A percentile compares a stretch with the other conserved stretches of the same genome.
Evolutionary conservation across 1,140 invertebrate genomes (phyloP).

Genomic region (Pogonus chalceus): DNA sequence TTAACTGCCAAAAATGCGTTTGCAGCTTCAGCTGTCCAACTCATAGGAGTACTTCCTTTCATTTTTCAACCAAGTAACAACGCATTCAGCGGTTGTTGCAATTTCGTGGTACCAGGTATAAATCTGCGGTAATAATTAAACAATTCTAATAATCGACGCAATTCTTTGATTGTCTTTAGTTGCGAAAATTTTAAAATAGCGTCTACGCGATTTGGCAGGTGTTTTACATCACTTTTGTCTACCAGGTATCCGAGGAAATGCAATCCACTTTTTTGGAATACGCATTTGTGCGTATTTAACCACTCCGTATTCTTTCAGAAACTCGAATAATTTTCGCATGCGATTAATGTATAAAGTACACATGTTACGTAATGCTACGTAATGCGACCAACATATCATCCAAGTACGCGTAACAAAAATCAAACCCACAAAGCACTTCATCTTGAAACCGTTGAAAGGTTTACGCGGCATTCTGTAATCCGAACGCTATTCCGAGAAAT

Average conservation of each 20-base stretch:
- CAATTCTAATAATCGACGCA: conserved; percentile 28
- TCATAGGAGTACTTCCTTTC: conserved; percentile 18
- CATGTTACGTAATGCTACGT: conserved; percentile 23
- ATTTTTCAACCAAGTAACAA: conserved; percentile 19
- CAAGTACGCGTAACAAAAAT: conserved; percentile 34
- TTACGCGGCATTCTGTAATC: conserved; percentile 24
- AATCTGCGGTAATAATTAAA: conserved; percentile 28
- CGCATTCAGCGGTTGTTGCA: conserved; percentile 19
- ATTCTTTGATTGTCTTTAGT: conserved; percentile 17
- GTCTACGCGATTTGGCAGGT: conserved; percentile 14
- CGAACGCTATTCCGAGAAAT: conserved; percentile 26
- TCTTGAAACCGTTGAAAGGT: conserved; percentile 18
- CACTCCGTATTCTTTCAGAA: conserved; percentile 9
- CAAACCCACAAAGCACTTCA: conserved; percentile 17
- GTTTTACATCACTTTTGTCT: conserved; percentile 20
- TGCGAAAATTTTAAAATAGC: conserved; percentile 18
- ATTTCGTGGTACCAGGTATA: conserved; percentile 23
- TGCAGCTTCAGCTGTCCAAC: conserved; percentile 17
- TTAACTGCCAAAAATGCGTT: conserved; percentile 23
- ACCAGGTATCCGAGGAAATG: conserved; percentile 27
- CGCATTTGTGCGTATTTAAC: conserved; percentile 25
- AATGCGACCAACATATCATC: conserved; percentile 42
- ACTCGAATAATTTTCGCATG: neutral
- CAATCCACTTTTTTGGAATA: conserved; percentile 20
- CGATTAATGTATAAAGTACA: neutral